Base-by-base conservation (phyloP, 2,113 vertebrate species). In the Candoia aspera region DNA sequence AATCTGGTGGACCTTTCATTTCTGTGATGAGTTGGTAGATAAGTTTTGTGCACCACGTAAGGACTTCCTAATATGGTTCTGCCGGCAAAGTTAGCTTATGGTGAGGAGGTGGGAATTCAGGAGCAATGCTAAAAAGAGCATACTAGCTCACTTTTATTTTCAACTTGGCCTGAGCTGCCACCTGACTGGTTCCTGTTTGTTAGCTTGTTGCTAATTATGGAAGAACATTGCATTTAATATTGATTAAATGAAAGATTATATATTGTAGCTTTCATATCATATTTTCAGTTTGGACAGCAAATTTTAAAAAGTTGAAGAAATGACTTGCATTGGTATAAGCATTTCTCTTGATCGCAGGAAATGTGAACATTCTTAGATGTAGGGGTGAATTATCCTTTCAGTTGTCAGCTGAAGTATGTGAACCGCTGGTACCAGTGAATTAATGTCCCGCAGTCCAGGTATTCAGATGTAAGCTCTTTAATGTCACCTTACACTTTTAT, bases 331-430 rank as follows among this genome's bases (percentile, higher is more conserved):
- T 90, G 84, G 62, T 29, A 85, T 73, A 17, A 23, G 33, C 19
- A 84, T 73, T 94, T 54, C 53, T 96, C 87, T 94, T 92, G 87
- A 42, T 59, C 84, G 54, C 59, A 92, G 88, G 90, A 94, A 93
- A 91, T 79, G 89, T 94, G 89, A 93, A 6, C 29, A 58, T 37
- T 37, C 2, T 93, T 37, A 91, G 49, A 12, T 0, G 0, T 60
- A 17, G 6, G 12, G 85, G 4, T 0, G 58, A 79, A 91, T 89
- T 88, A 84, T 37, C 29, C 90, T 59, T 86, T 94, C 87, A 91
- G 23, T 62, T 84, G 73, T 93, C 8, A 8, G 12, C 94, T 95
- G 84, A 29, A 26, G 23, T 86, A 11, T 88, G 54, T 9, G 49
- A 49, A 53, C 37, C 33, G 84, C 93, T 57, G 11, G 33, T 96